Evolutionary conservation across 2,113 vertebrate species (phyloP), one percentile per base, ranked within the genome.

Genomic region (Nasalis larvatus): DNA sequence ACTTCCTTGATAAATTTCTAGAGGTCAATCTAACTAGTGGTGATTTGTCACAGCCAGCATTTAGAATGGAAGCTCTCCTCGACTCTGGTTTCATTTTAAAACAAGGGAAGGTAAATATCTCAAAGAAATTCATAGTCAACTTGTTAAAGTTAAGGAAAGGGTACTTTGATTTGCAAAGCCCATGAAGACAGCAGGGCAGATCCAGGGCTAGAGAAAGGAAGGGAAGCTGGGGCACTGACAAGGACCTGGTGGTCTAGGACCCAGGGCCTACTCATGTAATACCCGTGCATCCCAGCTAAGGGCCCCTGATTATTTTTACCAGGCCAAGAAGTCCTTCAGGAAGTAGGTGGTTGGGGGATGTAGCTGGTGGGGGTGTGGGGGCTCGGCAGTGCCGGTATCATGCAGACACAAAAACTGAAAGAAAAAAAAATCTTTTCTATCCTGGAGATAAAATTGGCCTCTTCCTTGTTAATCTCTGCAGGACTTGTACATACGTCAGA

Each of bases 61-160:
- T 90, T 45, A 71, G 80, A 85, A 54, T 13, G 63, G 91, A 93
- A 96, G 52, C 35, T 32, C 66, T 60, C 49, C 35, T 71, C 2
- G 60, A 42, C 23, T 47, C n/a, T 2, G 73, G 40, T 35, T 73
- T 78, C 68, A 42, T 63, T 52, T 89, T 83, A 25, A 37, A 83
- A 63, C 35, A 74, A 63, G 76, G 17, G 20, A 37, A 54, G 52
- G 30, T 42, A n/a, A 63, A 47, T 58, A 69, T 80, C 30, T 77
- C 73, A 60, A 60, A 80, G 66, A 60, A 52, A 47, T 60, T 20
- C 3, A 2, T 2, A 42, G 80, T 17, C 87, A 47, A 16, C 73
- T 45, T 81, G 27, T 40, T 83, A 18, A 68, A 76, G 40, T 58
- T 49, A 45, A 32, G 49, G 58, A 69, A 88, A 69, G 20, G n/a